A percentile compares a stretch with the other conserved stretches of the same genome.
phyloP scores from a whole-genome alignment of 2,888 invertebrate species.

The Coelogynopora nodosa region DNA sequence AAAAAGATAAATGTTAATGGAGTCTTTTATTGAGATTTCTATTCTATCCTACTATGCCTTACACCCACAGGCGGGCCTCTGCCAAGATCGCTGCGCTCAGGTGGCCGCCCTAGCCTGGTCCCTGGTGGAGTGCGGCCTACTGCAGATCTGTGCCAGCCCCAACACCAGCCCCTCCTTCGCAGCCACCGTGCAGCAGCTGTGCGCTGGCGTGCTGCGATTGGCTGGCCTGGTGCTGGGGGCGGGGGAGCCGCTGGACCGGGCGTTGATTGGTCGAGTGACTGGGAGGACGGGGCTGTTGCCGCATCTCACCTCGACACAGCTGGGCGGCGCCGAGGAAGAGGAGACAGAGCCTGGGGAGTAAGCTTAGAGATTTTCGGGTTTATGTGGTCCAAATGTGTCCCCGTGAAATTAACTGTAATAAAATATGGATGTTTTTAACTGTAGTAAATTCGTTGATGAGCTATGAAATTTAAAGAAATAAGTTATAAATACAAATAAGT shows the following conservation, averaged over 20 bases:
- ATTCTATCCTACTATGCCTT: too few relatives aligned
- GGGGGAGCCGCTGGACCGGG: not conserved
- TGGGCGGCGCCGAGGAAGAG: too few relatives aligned
- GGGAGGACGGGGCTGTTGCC: not conserved
- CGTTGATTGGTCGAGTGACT: not conserved
- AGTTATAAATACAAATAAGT: too few relatives aligned
- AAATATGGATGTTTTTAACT: too few relatives aligned
- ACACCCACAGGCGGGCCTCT: not conserved
- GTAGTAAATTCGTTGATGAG: too few relatives aligned
- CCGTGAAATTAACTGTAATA: too few relatives aligned
- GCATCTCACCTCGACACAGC: not conserved
- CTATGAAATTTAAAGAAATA: too few relatives aligned
- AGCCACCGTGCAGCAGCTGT: not conserved
- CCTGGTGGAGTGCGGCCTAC: not conserved
- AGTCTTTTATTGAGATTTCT: too few relatives aligned
- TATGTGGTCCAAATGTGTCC: too few relatives aligned
- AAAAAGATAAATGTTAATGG: too few relatives aligned
- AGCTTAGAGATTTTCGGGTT: too few relatives aligned
- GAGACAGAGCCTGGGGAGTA: too few relatives aligned
- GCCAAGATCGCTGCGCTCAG: not conserved
- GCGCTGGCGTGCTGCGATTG: not conserved
- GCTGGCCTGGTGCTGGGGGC: not conserved
- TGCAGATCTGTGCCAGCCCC: not conserved
- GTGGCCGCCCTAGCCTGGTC: not conserved
- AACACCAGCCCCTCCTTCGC: not conserved